Conservation (phyloP, 2,113 vertebrate genomes). For the Hippocampus abdominalis region DNA sequence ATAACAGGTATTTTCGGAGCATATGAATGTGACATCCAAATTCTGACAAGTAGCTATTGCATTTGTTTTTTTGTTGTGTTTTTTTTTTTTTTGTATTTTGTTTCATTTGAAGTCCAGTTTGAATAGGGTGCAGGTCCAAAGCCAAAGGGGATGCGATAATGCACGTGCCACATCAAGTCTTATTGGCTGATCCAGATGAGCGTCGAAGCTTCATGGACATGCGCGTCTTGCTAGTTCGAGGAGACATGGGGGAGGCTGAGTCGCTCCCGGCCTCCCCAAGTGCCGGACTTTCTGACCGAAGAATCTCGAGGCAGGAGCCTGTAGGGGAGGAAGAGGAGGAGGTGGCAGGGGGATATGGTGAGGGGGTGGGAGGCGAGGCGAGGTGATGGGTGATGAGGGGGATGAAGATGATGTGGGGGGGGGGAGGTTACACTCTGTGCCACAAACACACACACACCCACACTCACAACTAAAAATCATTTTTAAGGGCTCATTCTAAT, state of each 20-base stretch:
- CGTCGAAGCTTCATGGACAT: slow-evolving; percentile 98
- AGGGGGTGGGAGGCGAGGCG: fast-evolving
- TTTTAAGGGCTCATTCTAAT: background rate
- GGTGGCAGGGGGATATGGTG: background rate
- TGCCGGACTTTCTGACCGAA: slow-evolving; percentile 83
- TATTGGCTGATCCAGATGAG: slow-evolving; percentile 96
- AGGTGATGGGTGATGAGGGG: slow-evolving; percentile 1
- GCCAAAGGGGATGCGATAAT: background rate
- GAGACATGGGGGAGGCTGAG: slow-evolving; percentile 93
- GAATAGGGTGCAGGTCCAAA: background rate
- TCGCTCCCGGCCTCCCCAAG: slow-evolving; percentile 88
- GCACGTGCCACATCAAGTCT: slow-evolving; percentile 74
- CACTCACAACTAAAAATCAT: background rate
- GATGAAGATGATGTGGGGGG: slow-evolving; percentile 33
- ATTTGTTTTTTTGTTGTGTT: background rate
- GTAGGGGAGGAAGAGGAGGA: slow-evolving; percentile 39
- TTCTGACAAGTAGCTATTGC: background rate
- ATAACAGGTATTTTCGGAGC: slow-evolving; percentile 10
- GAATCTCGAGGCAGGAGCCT: slow-evolving; percentile 92
- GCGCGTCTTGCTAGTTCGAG: slow-evolving; percentile 97
- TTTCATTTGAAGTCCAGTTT: background rate
- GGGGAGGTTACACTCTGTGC: slow-evolving; percentile 20
- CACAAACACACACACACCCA: background rate
- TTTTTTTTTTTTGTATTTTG: background rate
- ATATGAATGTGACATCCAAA: background rate